These are phyloP conservation scores for Omphaloscelis lunosa DNA, from an alignment of 2,888 invertebrate species.

Conservation along the genomic window DNA sequence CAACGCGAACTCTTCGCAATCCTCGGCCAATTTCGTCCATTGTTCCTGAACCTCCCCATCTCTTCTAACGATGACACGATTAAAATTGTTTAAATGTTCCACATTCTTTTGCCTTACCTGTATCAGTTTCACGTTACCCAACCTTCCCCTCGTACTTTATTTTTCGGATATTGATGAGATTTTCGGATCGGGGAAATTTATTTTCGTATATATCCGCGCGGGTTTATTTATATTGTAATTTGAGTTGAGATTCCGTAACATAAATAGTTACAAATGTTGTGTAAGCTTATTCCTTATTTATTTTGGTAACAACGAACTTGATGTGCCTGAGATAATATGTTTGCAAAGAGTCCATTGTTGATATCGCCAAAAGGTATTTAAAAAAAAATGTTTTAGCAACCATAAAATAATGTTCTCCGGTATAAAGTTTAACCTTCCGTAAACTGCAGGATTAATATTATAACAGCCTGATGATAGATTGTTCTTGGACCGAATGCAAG, in stretches of 20 bases:
- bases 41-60: slow-evolving; percentile 57
- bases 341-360: not conserved
- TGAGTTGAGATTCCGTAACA: slow-evolving; percentile 10
- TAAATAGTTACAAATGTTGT: not conserved
- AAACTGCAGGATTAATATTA: not conserved
- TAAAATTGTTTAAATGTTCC: slow-evolving; percentile 67
- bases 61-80: slow-evolving; percentile 64
- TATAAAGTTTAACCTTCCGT: not conserved
- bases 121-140: slow-evolving; percentile 52
- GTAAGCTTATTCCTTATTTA: not conserved
- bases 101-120: slow-evolving; percentile 60
- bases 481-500: not conserved
- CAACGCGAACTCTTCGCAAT: slow-evolving; percentile 60
- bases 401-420: too few relatives aligned
- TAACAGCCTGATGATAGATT: too few relatives aligned
- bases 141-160: slow-evolving; percentile 46
- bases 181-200: slow-evolving; percentile 23
- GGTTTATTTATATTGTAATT: slow-evolving; percentile 30
- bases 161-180: slow-evolving; percentile 53
- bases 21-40: slow-evolving; percentile 64
- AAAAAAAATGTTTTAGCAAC: too few relatives aligned
- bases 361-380: not conserved
- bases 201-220: not conserved
- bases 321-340: not conserved
- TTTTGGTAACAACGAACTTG: not conserved